Evolutionary conservation across 2,797 vertebrate species (phyloP), one percentile per base, ranked within the genome.

Genomic region (Acridotheres tristis): DNA sequence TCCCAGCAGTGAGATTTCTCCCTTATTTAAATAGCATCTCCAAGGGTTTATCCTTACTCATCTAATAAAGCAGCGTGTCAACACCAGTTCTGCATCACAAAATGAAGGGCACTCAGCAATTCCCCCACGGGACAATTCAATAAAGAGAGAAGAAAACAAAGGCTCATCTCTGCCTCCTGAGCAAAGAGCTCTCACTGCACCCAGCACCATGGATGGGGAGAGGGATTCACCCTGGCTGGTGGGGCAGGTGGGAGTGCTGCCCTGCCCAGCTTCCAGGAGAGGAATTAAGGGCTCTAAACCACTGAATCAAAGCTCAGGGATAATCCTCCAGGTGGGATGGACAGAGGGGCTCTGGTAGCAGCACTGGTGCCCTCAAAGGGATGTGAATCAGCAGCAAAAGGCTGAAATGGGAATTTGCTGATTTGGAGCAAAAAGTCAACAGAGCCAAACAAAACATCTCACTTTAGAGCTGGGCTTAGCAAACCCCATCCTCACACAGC

Each of bases 1-100:
- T 4, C 87, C 93, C 78, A 11, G 94, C 84, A 89, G 92, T 22
- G 55, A 87, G 57, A 62, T 67, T 79, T 91, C 75, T 89, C 63
- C 91, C 63, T 17, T 92, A 91, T 94, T 96, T 92, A 89, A 93
- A 85, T 32, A 85, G 32, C 0, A 9, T 94, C 92, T 94, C 94
- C 85, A 50, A 93, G 92, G 89, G 87, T 80, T 91, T 90, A 55
- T 55, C 91, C 95, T 74, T 36, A 36, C 75, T 92, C 91, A 85
- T 85, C 88, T 82, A 89, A 95, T 92, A 96, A 92, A 94, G 80
- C 57, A 94, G 87, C 29, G 1, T 85, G 94, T 96, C 95, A 96
- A 93, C 92, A 79, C 48, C 78, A 91, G 94, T 16, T 95, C 87
- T 59, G 89, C 89, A 22, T 18, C 47, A 17, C 88, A 72, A 85